These are phyloP conservation scores for Chlorospingus flavigularis DNA, from an alignment of 2,797 vertebrate genomes.

Conservation along the genomic window DNA sequence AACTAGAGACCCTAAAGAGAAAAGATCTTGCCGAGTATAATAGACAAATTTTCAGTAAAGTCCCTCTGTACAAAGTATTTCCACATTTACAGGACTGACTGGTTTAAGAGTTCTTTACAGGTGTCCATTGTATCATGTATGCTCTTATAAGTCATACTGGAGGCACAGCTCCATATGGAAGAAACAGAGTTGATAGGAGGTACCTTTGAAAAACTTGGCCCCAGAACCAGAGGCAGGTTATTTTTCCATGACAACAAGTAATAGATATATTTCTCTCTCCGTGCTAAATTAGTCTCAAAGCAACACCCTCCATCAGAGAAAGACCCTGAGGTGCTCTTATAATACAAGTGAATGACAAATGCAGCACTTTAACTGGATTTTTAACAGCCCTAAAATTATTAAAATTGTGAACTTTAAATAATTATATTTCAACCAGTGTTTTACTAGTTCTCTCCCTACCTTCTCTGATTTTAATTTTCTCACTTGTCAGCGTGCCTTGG, in stretches of 20 bases:
- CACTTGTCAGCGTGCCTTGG: conserved; percentile 57
- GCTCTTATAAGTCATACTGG: neutral
- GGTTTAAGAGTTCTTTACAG: neutral
- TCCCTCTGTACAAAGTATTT: neutral
- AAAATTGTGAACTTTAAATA: conserved; percentile 18
- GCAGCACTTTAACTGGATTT: neutral
- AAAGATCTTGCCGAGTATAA: neutral
- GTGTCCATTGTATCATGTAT: neutral
- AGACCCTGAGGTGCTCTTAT: neutral
- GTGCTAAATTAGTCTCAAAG: neutral
- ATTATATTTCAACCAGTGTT: conserved; percentile 41
- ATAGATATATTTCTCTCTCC: neutral
- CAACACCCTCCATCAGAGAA: neutral
- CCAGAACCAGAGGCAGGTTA: neutral
- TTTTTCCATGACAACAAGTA: neutral
- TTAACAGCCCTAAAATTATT: conserved; percentile 15
- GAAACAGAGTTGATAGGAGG: neutral
- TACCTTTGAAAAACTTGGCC: neutral
- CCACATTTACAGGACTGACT: neutral
- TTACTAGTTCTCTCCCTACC: conserved; percentile 18
- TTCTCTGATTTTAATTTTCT: conserved; percentile 51
- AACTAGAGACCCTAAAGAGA: neutral
- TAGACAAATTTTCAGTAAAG: neutral
- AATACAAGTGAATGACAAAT: neutral
- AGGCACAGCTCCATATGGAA: neutral